A percentile compares a stretch with the other conserved stretches of the same genome.
Evolutionary conservation across 1,140 invertebrate species (phyloP).

Genomic region (Neelides sp.): DNA sequence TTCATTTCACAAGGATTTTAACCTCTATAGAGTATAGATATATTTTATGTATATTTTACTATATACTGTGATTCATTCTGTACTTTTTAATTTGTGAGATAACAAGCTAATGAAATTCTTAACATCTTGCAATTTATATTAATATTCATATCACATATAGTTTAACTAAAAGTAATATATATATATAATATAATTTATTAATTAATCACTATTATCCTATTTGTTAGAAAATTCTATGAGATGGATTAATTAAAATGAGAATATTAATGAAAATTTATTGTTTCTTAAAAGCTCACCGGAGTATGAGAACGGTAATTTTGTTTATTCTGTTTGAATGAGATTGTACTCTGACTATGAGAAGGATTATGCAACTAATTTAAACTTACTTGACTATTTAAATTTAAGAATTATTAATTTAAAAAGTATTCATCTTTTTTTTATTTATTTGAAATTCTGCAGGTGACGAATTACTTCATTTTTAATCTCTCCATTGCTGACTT

Average conservation of each 20-base stretch:
- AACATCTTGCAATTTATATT: background rate
- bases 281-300: conserved; percentile 38
- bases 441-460: conserved; percentile 27
- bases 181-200: background rate
- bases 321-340: conserved; percentile 36
- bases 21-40: background rate
- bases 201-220: background rate
- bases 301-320: conserved; percentile 41
- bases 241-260: background rate
- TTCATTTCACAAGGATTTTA: background rate
- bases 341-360: background rate
- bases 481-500: conserved; percentile 45
- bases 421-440: too few species aligned
- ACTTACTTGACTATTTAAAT: too few species aligned
- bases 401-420: too few species aligned
- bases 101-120: background rate
- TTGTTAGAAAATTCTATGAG: background rate
- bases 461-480: conserved; percentile 40
- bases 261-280: conserved; percentile 6
- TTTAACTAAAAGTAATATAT: too few species aligned
- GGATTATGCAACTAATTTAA: too few species aligned
- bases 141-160: too few species aligned
- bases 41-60: background rate
- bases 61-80: background rate
- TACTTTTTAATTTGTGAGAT: background rate